A percentile compares a stretch with the other conserved stretches of the same genome.
These are phyloP conservation scores for Lasius platythorax DNA, from an alignment of 2,888 invertebrate species.

Conservation along the genomic window DNA sequence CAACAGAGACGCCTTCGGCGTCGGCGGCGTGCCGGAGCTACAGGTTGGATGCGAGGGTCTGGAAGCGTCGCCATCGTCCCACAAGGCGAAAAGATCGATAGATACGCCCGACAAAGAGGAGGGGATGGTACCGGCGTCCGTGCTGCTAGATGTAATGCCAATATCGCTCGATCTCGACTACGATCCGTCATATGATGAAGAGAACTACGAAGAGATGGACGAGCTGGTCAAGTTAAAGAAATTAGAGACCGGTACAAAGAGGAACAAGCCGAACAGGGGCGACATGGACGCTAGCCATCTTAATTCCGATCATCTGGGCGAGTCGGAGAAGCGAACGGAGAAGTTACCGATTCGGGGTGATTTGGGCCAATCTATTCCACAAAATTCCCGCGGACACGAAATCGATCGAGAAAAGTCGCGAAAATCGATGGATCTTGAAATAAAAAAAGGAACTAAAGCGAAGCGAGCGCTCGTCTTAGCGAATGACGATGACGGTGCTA, in stretches of 20 bases:
- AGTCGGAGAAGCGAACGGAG: slow-evolving; percentile 53
- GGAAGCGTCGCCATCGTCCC: slow-evolving; percentile 69
- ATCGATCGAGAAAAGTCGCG: not conserved
- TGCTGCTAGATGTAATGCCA: slow-evolving; percentile 66
- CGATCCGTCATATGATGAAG: slow-evolving; percentile 64
- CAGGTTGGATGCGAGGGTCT: slow-evolving; percentile 81
- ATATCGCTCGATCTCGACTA: slow-evolving; percentile 71
- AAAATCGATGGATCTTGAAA: not conserved
- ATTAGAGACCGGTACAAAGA: slow-evolving; percentile 66
- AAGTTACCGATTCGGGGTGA: slow-evolving; percentile 80
- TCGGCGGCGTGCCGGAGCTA: slow-evolving; percentile 80
- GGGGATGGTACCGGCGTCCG: slow-evolving; percentile 29
- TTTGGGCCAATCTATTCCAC: slow-evolving; percentile 67
- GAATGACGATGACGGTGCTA: slow-evolving; percentile 2
- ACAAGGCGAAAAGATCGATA: slow-evolving; percentile 73
- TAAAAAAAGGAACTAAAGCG: not conserved
- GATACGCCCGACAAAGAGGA: slow-evolving; percentile 24
- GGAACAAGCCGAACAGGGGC: slow-evolving; percentile 73
- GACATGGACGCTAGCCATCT: slow-evolving; percentile 78
- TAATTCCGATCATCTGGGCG: slow-evolving; percentile 47
- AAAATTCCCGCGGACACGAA: not conserved
- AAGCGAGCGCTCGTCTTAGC: not conserved
- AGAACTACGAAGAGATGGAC: slow-evolving; percentile 80
- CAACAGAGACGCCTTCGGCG: slow-evolving; percentile 67
- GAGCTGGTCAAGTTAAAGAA: slow-evolving; percentile 77